Conservation (phyloP, 2,888 invertebrate genomes). For the Ochropleura leucogaster region DNA sequence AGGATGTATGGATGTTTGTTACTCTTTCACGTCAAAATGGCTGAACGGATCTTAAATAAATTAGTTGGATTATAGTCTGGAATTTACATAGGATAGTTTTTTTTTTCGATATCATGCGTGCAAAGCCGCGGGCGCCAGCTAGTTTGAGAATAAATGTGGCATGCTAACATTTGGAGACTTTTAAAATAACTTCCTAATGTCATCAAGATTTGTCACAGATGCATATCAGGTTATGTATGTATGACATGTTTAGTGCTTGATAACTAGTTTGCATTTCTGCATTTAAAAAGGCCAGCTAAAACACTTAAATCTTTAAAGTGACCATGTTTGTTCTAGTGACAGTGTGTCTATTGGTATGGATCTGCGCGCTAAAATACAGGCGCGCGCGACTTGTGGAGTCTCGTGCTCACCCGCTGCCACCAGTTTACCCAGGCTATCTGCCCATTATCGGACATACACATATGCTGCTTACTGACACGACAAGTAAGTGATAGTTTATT, state of each 20-base stretch:
- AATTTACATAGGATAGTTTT: no score
- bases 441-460: conserved; percentile 7
- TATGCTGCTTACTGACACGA: background rate
- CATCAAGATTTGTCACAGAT: no score
- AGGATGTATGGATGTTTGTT: no score
- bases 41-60: no score
- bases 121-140: no score
- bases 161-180: no score
- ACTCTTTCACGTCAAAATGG: no score
- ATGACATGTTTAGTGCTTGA: background rate
- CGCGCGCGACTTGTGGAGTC: background rate
- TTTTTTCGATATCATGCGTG: no score
- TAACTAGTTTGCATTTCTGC: background rate
- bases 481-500: background rate
- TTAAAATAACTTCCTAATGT: no score
- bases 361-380: background rate
- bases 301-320: background rate
- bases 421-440: background rate
- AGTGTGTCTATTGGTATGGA: background rate
- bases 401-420: conserved; percentile 5
- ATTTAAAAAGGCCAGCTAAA: background rate
- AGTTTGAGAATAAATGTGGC: no score
- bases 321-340: background rate
- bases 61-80: no score
- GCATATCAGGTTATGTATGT: no score